phyloP scores from a whole-genome alignment of 1,140 invertebrate species.

The Luehdorfia chinensis region DNA sequence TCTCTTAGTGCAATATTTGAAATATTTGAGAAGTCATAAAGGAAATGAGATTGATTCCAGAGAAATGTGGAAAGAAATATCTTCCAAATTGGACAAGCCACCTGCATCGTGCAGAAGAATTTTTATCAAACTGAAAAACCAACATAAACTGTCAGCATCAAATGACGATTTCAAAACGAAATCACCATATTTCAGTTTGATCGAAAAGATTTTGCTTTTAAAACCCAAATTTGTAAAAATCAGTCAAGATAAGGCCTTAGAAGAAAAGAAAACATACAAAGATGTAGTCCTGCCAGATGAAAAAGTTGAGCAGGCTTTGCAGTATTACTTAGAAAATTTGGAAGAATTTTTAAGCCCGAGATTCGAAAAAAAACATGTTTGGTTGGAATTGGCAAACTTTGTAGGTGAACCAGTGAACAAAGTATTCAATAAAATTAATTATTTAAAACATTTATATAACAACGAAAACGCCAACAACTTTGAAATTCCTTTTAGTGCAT shows the following conservation, averaged over 20 bases:
- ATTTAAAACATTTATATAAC: conserved; percentile 50
- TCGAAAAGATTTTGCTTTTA: conserved; percentile 44
- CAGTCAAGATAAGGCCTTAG: conserved; percentile 24
- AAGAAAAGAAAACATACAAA: conserved; percentile 39
- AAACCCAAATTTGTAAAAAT: conserved; percentile 47
- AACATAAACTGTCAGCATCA: conserved; percentile 29
- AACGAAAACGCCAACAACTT: conserved; percentile 28
- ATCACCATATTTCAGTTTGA: conserved; percentile 35
- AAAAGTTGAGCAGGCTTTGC: conserved; percentile 46
- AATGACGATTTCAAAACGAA: conserved; percentile 26
- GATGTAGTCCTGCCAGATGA: conserved; percentile 41
- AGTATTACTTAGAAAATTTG: conserved; percentile 55
- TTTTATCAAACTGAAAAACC: conserved; percentile 46
- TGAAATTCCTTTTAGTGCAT: conserved; percentile 34
- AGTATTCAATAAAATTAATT: conserved; percentile 58
- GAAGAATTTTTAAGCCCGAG: conserved; percentile 58
- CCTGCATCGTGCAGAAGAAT: conserved; percentile 53
- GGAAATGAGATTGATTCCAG: conserved; percentile 41
- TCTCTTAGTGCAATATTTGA: conserved; percentile 45
- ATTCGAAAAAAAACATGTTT: conserved; percentile 58
- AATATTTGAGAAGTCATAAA: conserved; percentile 47
- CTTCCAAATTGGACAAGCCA: conserved; percentile 42
- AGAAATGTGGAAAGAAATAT: conserved; percentile 63
- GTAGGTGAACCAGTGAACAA: conserved; percentile 43
- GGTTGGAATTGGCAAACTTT: conserved; percentile 52